Conservation (phyloP, 2,888 invertebrate genomes). For the Microplitis deprimator region DNA sequence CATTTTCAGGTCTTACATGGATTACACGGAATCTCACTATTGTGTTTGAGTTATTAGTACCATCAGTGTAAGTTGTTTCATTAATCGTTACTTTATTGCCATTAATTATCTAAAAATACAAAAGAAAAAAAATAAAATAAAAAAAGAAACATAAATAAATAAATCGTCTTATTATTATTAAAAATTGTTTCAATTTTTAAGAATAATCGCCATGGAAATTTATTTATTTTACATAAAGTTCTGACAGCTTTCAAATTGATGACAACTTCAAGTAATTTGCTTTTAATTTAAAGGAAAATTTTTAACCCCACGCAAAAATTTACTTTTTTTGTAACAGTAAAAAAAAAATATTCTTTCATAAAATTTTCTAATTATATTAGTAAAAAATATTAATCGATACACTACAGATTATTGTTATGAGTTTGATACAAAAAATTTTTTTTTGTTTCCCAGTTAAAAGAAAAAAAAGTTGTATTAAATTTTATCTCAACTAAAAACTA, state of each 20-base stretch:
- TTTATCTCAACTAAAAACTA: neutral
- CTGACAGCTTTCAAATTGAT: no score
- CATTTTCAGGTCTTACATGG: constrained; percentile 71
- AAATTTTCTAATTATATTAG: no score
- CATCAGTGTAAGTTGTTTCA: constrained; percentile 73
- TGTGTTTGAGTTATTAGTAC: constrained; percentile 66
- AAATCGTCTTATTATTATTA: neutral
- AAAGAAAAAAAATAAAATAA: neutral
- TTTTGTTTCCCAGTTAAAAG: constrained; percentile 5
- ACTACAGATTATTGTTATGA: no score
- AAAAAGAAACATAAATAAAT: constrained; percentile 7
- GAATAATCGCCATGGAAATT: no score
- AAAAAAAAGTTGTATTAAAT: neutral
- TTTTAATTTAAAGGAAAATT: no score
- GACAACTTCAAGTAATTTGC: no score
- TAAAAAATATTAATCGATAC: no score
- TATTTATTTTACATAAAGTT: no score
- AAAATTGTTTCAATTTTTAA: no score
- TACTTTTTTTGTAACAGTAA: no score
- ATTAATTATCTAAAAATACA: constrained; percentile 70
- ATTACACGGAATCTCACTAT: constrained; percentile 72
- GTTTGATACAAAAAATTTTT: neutral
- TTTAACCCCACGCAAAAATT: no score
- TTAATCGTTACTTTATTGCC: constrained; percentile 74
- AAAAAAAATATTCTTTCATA: no score